Conservation (phyloP, 2,888 invertebrate species). For the Agrenia bidenticulata region DNA sequence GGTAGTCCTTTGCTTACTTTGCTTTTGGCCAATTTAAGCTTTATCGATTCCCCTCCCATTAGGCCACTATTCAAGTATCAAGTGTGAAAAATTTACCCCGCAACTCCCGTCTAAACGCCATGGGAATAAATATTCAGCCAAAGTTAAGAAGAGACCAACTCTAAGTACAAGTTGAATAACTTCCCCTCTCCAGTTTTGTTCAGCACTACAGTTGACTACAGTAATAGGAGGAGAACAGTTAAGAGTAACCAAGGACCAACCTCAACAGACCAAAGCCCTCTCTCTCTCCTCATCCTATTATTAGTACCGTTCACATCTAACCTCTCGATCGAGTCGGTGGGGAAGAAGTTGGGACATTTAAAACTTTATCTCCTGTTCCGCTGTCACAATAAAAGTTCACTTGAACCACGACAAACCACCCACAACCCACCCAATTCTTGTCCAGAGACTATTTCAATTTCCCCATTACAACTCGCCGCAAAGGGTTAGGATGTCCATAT, state of each 20-base stretch:
- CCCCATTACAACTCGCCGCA: neutral
- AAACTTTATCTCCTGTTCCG: conserved; percentile 19
- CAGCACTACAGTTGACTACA: conserved; percentile 20
- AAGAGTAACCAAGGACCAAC: neutral
- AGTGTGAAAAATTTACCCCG: conserved; percentile 16
- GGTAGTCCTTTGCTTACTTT: neutral
- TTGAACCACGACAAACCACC: neutral
- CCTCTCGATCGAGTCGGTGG: too few species aligned
- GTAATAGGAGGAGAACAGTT: conserved; percentile 1
- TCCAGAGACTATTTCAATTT: conserved; percentile 8
- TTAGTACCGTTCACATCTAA: too few species aligned
- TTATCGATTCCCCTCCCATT: conserved; percentile 31
- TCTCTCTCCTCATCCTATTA: too few species aligned
- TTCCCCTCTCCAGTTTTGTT: neutral
- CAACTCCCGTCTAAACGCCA: conserved; percentile 5
- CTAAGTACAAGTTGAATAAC: neutral
- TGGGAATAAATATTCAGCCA: conserved; percentile 5
- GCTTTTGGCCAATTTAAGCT: conserved; percentile 18
- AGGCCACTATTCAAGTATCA: conserved; percentile 30
- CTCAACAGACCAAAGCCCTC: neutral
- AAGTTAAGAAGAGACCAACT: neutral
- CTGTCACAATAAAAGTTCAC: conserved; percentile 17
- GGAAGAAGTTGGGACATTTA: conserved; percentile 12
- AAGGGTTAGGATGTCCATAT: neutral
- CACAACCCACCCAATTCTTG: conserved; percentile 7